These are phyloP conservation scores for Alectura lathami DNA, from an alignment of 2,113 vertebrate species.

Conservation along the genomic window DNA sequence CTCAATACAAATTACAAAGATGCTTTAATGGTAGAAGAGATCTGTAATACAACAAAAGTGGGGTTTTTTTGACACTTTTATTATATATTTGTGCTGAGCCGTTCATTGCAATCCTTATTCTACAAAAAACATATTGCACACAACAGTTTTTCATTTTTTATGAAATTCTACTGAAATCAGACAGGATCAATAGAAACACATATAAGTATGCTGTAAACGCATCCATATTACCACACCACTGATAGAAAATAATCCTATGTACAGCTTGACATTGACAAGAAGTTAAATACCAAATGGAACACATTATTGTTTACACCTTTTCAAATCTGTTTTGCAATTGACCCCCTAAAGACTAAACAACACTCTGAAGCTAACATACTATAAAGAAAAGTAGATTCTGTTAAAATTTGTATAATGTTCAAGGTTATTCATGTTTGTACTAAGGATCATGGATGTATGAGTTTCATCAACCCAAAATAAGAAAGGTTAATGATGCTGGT, in stretches of 20 bases:
- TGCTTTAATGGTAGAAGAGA: not conserved
- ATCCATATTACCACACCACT: not conserved
- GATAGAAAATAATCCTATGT: not conserved
- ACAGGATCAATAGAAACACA: not conserved
- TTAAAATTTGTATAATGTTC: not conserved
- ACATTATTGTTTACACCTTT: not conserved
- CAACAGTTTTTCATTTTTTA: not conserved
- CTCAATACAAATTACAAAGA: not conserved
- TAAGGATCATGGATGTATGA: not conserved
- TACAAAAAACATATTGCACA: not conserved
- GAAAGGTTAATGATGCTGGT: not conserved
- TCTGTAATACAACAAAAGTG: not conserved
- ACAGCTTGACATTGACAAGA: not conserved
- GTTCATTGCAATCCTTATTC: not conserved
- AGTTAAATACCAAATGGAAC: not conserved
- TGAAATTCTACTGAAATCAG: not conserved
- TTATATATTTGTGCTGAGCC: not conserved
- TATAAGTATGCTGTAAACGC: not conserved
- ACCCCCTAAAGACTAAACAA: not conserved
- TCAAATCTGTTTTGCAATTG: not conserved
- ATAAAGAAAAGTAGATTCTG: not conserved
- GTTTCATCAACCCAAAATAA: not conserved
- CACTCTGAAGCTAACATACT: not conserved
- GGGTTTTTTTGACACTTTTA: no score
- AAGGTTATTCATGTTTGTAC: not conserved